Evolutionary conservation across 1,140 invertebrate genomes (phyloP).

Genomic region (Diorhabda sublineata): DNA sequence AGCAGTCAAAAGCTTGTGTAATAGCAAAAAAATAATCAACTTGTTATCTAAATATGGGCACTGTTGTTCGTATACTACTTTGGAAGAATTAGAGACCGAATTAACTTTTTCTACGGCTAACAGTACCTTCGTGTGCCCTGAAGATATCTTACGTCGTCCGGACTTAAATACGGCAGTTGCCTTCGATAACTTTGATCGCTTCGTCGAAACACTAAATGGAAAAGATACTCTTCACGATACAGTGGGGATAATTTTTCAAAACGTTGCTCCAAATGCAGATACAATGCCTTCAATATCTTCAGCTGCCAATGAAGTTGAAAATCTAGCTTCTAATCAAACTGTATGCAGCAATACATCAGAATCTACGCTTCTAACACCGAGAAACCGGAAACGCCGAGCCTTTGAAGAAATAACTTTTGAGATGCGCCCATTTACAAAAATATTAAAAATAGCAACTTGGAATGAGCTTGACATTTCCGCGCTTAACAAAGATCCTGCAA

Average conservation of each 20-base stretch:
- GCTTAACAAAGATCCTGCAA: constrained; percentile 22
- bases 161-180: constrained; percentile 4
- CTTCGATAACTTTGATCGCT: background rate
- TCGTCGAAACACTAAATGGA: too few species aligned
- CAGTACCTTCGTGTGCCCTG: constrained; percentile 1
- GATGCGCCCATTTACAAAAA: constrained; percentile 19
- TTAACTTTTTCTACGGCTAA: constrained; percentile 13
- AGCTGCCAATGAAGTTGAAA: too few species aligned
- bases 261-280: too few species aligned
- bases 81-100: constrained; percentile 13
- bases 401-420: constrained; percentile 19
- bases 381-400: constrained; percentile 11
- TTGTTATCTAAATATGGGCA: too few species aligned
- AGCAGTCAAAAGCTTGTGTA: too few species aligned
- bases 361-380: constrained; percentile 3
- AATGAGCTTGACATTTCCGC: constrained; percentile 19
- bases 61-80: too few species aligned
- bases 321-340: too few species aligned
- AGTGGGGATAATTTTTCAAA: too few species aligned
- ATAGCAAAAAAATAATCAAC: too few species aligned
- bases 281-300: too few species aligned
- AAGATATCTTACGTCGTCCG: constrained; percentile 9
- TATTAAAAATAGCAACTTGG: constrained; percentile 21
- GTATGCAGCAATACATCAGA: too few species aligned
- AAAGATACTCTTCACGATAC: too few species aligned